Conservation (phyloP, 2,888 invertebrate genomes). For the Athetis lepigone region DNA sequence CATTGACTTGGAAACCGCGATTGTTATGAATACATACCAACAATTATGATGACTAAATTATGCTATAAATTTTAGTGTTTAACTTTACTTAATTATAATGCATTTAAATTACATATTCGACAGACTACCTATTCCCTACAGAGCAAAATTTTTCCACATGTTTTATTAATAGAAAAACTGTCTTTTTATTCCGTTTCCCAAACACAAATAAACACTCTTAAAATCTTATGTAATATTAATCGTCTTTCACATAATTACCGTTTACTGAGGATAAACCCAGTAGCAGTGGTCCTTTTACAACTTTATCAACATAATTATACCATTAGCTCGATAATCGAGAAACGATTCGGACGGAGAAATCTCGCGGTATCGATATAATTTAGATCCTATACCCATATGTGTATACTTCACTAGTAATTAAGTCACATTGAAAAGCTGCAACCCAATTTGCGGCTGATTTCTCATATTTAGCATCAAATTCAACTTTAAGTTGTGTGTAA, state of each 20-base stretch:
- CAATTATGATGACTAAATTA: background rate
- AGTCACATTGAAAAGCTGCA: slow-evolving; percentile 65
- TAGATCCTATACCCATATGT: slow-evolving; percentile 59
- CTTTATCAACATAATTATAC: slow-evolving; percentile 69
- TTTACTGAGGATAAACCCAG: slow-evolving; percentile 55
- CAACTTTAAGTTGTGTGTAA: background rate
- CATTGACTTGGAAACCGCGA: background rate
- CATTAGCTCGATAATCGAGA: slow-evolving; percentile 64
- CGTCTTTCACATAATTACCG: slow-evolving; percentile 45
- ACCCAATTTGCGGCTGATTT: slow-evolving; percentile 27
- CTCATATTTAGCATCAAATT: background rate
- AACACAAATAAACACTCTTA: slow-evolving; percentile 33
- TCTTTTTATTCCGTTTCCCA: slow-evolving; percentile 22
- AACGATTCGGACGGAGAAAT: slow-evolving; percentile 49
- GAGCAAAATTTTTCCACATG: slow-evolving; percentile 26
- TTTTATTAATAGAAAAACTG: slow-evolving; percentile 36
- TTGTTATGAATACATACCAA: background rate
- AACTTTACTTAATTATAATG: background rate
- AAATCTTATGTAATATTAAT: slow-evolving; percentile 50
- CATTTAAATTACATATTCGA: background rate
- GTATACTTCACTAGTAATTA: slow-evolving; percentile 79
- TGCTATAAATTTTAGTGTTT: too few relatives aligned
- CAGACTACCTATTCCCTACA: background rate
- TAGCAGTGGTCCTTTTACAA: slow-evolving; percentile 57
- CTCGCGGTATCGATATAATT: slow-evolving; percentile 67